Evolutionary conservation across 2,113 vertebrate genomes (phyloP).

Genomic region (Hemibagrus wyckioides): DNA sequence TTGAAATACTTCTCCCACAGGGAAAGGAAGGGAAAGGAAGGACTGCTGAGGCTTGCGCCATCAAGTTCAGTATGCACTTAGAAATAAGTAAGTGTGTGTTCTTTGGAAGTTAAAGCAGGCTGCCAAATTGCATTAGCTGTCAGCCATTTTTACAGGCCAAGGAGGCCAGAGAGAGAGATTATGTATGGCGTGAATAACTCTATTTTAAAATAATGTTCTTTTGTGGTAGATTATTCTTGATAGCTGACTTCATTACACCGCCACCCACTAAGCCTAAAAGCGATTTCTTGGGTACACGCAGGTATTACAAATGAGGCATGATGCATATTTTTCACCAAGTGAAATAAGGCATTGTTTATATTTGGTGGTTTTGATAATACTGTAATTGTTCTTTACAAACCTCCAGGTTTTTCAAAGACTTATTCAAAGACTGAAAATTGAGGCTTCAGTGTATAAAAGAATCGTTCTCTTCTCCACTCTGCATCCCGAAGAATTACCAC

Average conservation of each 20-base stretch:
- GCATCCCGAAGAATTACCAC: not conserved
- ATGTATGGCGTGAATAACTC: slow-evolving; percentile 60
- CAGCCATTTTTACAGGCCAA: slow-evolving; percentile 47
- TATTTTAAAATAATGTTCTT: slow-evolving; percentile 50
- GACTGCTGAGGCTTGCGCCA: slow-evolving; percentile 58
- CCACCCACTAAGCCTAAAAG: slow-evolving; percentile 57
- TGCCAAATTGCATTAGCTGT: slow-evolving; percentile 52
- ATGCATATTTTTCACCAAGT: slow-evolving; percentile 41
- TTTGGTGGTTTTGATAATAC: not conserved
- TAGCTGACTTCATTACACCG: slow-evolving; percentile 57
- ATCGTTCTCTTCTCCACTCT: not conserved
- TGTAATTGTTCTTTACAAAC: not conserved
- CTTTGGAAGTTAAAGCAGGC: slow-evolving; percentile 16
- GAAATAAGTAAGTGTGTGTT: not conserved
- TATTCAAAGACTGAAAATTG: not conserved
- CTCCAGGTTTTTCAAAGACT: not conserved
- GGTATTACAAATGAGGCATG: slow-evolving; percentile 47
- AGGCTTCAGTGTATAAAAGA: not conserved
- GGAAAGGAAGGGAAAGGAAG: slow-evolving; percentile 15
- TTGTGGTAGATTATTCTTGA: slow-evolving; percentile 56
- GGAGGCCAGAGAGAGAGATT: slow-evolving; percentile 58
- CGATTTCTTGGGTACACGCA: slow-evolving; percentile 31
- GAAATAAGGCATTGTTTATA: slow-evolving; percentile 26
- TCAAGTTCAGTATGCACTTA: slow-evolving; percentile 36
- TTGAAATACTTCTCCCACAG: slow-evolving; percentile 48